These are phyloP conservation scores for Prunella strophiata DNA, from an alignment of 2,797 vertebrate species.

Conservation along the genomic window DNA sequence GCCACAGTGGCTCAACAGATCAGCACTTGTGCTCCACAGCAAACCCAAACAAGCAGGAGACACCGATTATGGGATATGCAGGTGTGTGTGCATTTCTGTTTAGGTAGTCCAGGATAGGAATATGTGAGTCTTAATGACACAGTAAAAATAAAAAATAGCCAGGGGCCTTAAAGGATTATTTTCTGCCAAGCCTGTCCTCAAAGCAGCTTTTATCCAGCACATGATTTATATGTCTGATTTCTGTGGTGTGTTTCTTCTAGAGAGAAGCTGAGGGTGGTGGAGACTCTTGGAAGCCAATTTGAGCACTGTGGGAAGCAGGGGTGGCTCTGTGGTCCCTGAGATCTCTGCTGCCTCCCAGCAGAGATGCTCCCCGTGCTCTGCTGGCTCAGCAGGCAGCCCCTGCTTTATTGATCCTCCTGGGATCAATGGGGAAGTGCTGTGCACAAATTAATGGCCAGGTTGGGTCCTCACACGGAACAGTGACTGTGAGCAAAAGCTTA, in stretches of 20 bases:
- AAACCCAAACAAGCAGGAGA: neutral
- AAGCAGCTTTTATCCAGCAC: neutral
- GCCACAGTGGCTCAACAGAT: neutral
- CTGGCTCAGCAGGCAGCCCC: neutral
- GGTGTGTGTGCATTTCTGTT: neutral
- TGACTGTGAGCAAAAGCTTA: neutral
- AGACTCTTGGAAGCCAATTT: neutral
- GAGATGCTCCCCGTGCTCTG: too few relatives aligned
- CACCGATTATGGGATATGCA: neutral
- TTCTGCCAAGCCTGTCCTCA: neutral
- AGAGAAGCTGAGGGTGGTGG: neutral
- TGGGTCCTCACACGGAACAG: neutral
- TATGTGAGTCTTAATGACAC: neutral
- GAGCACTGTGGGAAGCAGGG: neutral
- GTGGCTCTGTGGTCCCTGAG: neutral
- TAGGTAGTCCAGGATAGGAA: neutral
- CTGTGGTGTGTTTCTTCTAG: fast-evolving
- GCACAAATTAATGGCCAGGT: neutral
- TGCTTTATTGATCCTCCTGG: neutral
- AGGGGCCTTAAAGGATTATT: neutral
- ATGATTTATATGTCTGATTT: neutral
- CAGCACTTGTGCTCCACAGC: neutral
- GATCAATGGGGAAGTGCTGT: neutral
- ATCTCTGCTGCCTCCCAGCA: neutral
- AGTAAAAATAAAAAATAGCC: neutral